These are phyloP conservation scores for Austrofundulus limnaeus DNA, from an alignment of 2,113 vertebrate species.

Conservation along the genomic window DNA sequence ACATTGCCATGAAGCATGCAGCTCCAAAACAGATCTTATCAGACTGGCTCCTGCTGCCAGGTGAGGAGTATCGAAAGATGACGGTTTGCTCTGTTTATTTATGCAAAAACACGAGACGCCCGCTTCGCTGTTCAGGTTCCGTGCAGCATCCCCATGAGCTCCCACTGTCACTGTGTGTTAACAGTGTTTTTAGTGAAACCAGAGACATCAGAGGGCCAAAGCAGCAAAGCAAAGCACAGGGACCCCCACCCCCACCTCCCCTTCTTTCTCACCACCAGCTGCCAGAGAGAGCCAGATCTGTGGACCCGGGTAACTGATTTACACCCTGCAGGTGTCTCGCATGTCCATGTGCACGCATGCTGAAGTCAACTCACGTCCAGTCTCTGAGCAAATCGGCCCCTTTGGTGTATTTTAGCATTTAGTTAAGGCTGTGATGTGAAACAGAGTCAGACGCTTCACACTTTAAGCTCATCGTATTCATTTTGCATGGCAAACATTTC, in stretches of 20 bases:
- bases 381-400: conserved; percentile 44
- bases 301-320: conserved; percentile 60
- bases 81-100: conserved; percentile 54
- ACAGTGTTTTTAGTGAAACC: conserved; percentile 46
- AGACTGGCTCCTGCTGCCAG: conserved; percentile 42
- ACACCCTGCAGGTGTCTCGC: conserved; percentile 70
- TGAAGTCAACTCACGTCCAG: conserved; percentile 36
- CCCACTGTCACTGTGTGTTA: conserved; percentile 42
- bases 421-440: conserved; percentile 30
- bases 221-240: conserved; percentile 27
- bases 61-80: conserved; percentile 41
- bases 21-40: conserved; percentile 71
- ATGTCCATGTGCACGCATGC: conserved; percentile 46
- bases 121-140: conserved; percentile 1
- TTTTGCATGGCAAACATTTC: conserved; percentile 24
- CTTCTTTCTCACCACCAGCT: conserved; percentile 57
- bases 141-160: conserved; percentile 43
- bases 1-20: conserved; percentile 27
- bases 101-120: conserved; percentile 26
- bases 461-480: conserved; percentile 34
- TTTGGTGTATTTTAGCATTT: conserved; percentile 28
- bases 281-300: conserved; percentile 48
- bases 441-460: conserved; percentile 39
- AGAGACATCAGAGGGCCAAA: conserved; percentile 43
- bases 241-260: conserved; percentile 3